These are phyloP conservation scores for Acanthis flammea DNA, from an alignment of 2,797 vertebrate genomes.

Conservation along the genomic window DNA sequence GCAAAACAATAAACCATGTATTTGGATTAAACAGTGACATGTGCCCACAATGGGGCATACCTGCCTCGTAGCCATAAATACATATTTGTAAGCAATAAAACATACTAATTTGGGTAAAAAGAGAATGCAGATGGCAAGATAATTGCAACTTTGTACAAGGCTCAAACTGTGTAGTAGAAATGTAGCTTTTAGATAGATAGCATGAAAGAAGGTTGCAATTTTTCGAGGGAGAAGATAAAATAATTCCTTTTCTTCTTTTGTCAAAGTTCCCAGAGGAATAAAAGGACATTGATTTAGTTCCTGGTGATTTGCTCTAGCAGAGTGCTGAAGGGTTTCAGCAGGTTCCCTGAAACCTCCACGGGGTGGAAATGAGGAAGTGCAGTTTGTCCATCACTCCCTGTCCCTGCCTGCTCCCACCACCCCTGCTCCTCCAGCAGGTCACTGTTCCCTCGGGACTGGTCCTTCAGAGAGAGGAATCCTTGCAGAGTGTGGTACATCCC, in stretches of 20 bases:
- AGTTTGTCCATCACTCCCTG: not conserved
- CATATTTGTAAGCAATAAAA: conserved; percentile 19
- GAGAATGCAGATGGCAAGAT: conserved; percentile 29
- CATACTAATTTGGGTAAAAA: conserved; percentile 39
- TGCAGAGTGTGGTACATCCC: accelerated
- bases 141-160: not conserved
- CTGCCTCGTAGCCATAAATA: not conserved
- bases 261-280: conserved; percentile 9
- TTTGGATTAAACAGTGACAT: conserved; percentile 32
- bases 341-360: not conserved
- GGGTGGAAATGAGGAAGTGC: not conserved
- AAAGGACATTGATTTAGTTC: conserved; percentile 31
- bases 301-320: conserved; percentile 15
- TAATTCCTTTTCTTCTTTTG: not conserved
- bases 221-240: not conserved
- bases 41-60: not conserved
- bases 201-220: not conserved
- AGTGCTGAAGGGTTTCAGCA: not conserved
- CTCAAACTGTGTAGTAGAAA: conserved; percentile 20
- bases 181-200: not conserved
- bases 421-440: not conserved
- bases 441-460: accelerated
- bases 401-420: not conserved
- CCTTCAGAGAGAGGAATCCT: not conserved
- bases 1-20: not conserved